phyloP scores from a whole-genome alignment of 2,888 invertebrate genomes.

The Oscheius sp. region DNA sequence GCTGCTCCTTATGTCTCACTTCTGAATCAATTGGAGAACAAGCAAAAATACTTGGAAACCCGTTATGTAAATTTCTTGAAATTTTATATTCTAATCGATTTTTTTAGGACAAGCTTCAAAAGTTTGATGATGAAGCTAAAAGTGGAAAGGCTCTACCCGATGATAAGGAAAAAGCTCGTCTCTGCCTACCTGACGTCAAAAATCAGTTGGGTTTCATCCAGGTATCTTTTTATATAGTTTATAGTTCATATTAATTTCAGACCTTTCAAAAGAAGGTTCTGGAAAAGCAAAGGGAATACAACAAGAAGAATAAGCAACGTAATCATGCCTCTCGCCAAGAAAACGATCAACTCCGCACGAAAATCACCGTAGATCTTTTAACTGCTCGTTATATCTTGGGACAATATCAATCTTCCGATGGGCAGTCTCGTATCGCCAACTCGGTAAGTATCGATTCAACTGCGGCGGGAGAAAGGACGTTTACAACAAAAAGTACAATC shows the following conservation, averaged over 20 bases:
- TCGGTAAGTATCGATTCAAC: constrained; percentile 1
- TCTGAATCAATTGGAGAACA: constrained; percentile 6
- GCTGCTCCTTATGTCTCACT: neutral
- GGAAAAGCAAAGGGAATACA: constrained; percentile 12
- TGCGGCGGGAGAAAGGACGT: neutral
- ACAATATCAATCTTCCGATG: neutral
- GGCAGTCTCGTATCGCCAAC: neutral
- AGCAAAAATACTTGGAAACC: constrained; percentile 10
- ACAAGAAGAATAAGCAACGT: constrained; percentile 17
- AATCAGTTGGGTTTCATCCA: constrained; percentile 11
- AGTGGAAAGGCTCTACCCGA: constrained; percentile 3
- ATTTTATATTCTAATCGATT: neutral
- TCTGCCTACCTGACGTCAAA: constrained; percentile 25
- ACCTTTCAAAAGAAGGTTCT: constrained; percentile 4
- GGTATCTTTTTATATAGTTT: neutral
- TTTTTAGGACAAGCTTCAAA: constrained; percentile 17
- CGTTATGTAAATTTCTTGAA: constrained; percentile 4
- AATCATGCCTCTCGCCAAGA: neutral
- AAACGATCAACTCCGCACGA: neutral
- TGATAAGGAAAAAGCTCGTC: constrained; percentile 21
- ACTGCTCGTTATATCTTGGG: constrained; percentile 11
- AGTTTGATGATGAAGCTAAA: constrained; percentile 11
- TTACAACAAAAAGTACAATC: neutral
- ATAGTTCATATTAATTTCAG: neutral
- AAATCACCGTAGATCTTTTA: neutral